Base-by-base conservation (phyloP, 1,140 invertebrate species). In the Vanessa tameamea region DNA sequence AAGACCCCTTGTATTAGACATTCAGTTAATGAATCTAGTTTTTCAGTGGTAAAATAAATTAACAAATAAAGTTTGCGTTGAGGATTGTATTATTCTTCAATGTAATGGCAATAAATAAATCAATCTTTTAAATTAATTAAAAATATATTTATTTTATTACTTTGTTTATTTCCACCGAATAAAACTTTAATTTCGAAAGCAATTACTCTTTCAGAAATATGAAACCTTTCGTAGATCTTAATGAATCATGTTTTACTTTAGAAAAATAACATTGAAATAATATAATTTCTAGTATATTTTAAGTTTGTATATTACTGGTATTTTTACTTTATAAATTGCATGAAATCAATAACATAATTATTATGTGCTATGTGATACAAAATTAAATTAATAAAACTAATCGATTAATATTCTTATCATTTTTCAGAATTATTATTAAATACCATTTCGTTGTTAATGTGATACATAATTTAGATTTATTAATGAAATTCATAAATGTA, bases 1-100 rank as follows among this genome's bases (percentile, higher is more conserved):
- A 69, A 64, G 61, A 75, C 6, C 64, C 53, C 13, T n/a, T 57
- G 13, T 61, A 26, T 73, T 67, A 51, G 20, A 64, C 47, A 61
- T 71, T 71, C 48, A 53, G 61, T 64, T 71, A 71, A 71, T 64
- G 47, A 71, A 64, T 16, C 23, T 37, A 67, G 47, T 67, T 61
- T 37, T 61, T 61, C 26, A 61, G 15, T 61, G 53, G 20, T 16
- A 37, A 37, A 61, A 61, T n/a, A 61, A 61, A 61, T 66, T 50
- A 66, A 47, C 14, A 23, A 14, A 51, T 66, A 51, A 66, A 26
- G 26, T 61, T 13, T n/a, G 13, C 15, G 48, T n/a, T 7, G 26
- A 4, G 26, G 26, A 43, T 1, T 43, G 37, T 9, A 9, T 43
- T 43, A 11, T 11, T 43, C 6, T 43, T 43, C 37, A 43, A 43